A percentile compares a stretch with the other conserved stretches of the same genome.
These are phyloP conservation scores for Hydrozoanthus gracilis DNA, from an alignment of 92 coral and sea anemone genomes.

Conservation along the genomic window DNA sequence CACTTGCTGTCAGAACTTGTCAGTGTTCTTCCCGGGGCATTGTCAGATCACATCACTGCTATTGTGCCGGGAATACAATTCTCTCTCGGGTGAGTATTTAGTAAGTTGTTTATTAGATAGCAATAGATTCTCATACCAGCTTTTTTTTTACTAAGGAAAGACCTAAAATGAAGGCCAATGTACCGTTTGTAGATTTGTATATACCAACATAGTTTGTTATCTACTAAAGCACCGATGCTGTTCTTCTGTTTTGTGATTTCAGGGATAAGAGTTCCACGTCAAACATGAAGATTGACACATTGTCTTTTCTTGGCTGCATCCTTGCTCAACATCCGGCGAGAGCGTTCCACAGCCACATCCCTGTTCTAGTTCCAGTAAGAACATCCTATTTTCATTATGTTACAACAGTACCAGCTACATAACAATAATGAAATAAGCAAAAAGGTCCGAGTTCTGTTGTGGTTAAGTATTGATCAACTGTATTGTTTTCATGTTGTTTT, in stretches of 20 bases:
- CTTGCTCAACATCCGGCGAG: constrained; percentile 94
- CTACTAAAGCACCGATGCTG: too few relatives aligned
- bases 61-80: constrained; percentile 98
- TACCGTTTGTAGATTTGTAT: too few relatives aligned
- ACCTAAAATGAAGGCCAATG: too few relatives aligned
- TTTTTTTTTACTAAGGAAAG: too few relatives aligned
- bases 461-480: too few relatives aligned
- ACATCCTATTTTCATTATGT: not conserved
- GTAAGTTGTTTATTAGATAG: not conserved
- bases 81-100: constrained; percentile 81
- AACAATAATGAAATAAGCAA: too few relatives aligned
- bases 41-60: constrained; percentile 97
- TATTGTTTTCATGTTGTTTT: too few relatives aligned
- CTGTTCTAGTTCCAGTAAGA: constrained; percentile 92
- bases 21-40: constrained; percentile 89
- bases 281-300: constrained; percentile 97
- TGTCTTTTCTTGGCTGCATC: constrained; percentile 96
- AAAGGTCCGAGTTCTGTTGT: too few relatives aligned
- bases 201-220: too few relatives aligned
- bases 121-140: too few relatives aligned
- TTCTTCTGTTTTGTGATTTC: not conserved
- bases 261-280: constrained; percentile 98
- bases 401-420: too few relatives aligned
- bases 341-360: constrained; percentile 91
- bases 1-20: constrained; percentile 96